phyloP scores from a whole-genome alignment of 2,113 vertebrate genomes.

The Myiagra hebetior region DNA sequence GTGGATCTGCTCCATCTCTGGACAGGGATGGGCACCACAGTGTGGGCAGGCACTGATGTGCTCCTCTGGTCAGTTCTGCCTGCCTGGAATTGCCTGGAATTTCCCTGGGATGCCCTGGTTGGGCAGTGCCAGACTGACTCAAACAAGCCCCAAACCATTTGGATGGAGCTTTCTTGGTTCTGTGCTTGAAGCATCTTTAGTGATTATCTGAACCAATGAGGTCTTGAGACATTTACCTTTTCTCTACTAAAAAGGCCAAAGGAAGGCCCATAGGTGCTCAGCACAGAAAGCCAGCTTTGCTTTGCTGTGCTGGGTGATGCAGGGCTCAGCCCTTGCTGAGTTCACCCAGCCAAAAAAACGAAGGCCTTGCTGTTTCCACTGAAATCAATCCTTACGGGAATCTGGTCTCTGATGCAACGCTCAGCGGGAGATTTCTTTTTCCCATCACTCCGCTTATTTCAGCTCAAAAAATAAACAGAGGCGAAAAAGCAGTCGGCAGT shows the following conservation, averaged over 20 bases:
- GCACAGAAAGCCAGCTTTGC: background rate
- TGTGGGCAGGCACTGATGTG: background rate
- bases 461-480: slow-evolving; percentile 27
- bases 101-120: rapidly evolving
- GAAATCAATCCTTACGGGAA: slow-evolving; percentile 26
- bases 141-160: background rate
- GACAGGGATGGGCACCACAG: background rate
- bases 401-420: background rate
- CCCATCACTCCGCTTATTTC: slow-evolving; percentile 21
- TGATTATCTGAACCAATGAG: background rate
- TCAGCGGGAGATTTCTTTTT: slow-evolving; percentile 1
- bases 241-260: background rate
- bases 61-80: background rate
- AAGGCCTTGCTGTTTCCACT: background rate
- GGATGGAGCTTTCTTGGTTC: background rate
- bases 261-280: background rate
- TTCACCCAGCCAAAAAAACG: background rate
- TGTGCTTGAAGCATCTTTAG: background rate
- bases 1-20: rapidly evolving
- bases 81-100: background rate
- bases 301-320: background rate
- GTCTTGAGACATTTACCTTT: background rate
- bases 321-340: background rate
- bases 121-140: background rate
- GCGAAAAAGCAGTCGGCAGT: background rate